phyloP scores from a whole-genome alignment of 2,113 vertebrate genomes.

The Scortum barcoo region DNA sequence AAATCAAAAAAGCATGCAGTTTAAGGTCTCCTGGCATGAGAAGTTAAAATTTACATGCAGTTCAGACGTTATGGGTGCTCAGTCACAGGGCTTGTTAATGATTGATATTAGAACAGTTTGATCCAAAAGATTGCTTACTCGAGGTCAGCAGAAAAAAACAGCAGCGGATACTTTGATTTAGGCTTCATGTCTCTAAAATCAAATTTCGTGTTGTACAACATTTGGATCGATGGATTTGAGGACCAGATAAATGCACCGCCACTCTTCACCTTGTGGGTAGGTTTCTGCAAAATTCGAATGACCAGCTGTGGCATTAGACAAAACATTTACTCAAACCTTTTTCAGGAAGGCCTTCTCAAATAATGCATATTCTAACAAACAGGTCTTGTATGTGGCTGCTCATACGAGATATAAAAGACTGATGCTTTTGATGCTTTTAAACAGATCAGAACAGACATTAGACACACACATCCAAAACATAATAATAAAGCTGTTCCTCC shows the following conservation, averaged over 20 bases:
- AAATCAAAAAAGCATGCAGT: conserved; percentile 20
- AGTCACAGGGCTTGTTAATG: conserved; percentile 9
- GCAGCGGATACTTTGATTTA: neutral
- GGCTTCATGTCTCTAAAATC: neutral
- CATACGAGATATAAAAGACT: neutral
- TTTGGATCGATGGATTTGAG: neutral
- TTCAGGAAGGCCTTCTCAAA: neutral
- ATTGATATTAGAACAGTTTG: neutral
- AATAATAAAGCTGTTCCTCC: no score
- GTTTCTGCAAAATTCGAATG: conserved; percentile 7
- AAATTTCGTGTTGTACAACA: neutral
- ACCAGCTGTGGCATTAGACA: neutral
- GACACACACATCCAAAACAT: no score
- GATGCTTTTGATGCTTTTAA: neutral
- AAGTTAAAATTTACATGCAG: neutral
- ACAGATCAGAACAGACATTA: neutral
- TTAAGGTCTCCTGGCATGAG: conserved; percentile 5
- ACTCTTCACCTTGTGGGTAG: neutral
- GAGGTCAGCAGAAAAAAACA: neutral
- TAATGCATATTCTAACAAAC: neutral
- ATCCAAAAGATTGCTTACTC: neutral
- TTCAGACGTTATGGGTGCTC: neutral
- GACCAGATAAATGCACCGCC: neutral
- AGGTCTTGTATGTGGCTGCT: neutral
- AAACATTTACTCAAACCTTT: conserved; percentile 28